A percentile compares a stretch with the other conserved stretches of the same genome.
Evolutionary conservation across 2,113 vertebrate genomes (phyloP).

Genomic region (Gasterosteus aculeatus): DNA sequence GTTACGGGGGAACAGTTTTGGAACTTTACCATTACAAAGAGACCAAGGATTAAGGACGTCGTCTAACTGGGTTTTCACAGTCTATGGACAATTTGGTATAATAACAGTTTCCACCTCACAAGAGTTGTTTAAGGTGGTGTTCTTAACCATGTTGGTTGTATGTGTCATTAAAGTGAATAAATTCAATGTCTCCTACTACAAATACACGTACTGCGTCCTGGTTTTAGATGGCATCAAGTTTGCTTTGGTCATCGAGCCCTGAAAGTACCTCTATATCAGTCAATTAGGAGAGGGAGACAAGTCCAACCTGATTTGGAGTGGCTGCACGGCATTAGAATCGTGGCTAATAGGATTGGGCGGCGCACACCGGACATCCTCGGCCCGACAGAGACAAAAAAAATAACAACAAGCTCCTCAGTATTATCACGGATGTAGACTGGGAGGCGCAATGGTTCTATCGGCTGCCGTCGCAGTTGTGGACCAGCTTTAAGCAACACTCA

Average conservation of each 20-base stretch:
- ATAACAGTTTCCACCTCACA: conserved; percentile 12
- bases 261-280: conserved; percentile 48
- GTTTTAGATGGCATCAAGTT: conserved; percentile 22
- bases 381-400: conserved; percentile 43
- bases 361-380: conserved; percentile 59
- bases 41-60: conserved; percentile 5
- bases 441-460: conserved; percentile 28
- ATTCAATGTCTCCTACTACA: conserved; percentile 5
- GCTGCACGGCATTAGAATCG: conserved; percentile 48
- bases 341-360: conserved; percentile 63
- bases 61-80: conserved; percentile 11
- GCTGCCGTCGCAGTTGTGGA: conserved; percentile 18
- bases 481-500: conserved; percentile 24
- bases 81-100: neutral
- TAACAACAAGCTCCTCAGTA: conserved; percentile 53
- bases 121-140: neutral
- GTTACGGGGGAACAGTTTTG: neutral
- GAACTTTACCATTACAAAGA: conserved; percentile 15
- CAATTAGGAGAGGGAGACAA: conserved; percentile 49
- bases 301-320: conserved; percentile 65
- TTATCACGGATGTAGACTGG: conserved; percentile 52
- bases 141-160: neutral
- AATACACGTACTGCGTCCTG: neutral
- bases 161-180: conserved; percentile 1
- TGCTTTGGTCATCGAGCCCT: conserved; percentile 3